These are phyloP conservation scores for Hypomecis punctinalis DNA, from an alignment of 2,888 invertebrate genomes.

Conservation along the genomic window DNA sequence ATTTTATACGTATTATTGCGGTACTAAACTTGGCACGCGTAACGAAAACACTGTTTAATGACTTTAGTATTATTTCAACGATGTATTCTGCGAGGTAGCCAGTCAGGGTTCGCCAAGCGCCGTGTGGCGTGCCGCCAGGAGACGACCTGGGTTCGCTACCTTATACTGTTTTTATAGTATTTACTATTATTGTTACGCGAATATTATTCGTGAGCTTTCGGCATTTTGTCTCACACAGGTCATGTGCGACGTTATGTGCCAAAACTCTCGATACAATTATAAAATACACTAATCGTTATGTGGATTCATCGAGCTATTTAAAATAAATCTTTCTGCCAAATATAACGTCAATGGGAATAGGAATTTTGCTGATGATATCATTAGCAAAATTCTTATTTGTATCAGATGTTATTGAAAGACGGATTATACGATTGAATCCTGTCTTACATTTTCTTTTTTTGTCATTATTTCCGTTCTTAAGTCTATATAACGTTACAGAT, in stretches of 20 bases:
- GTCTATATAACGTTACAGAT: too few species aligned
- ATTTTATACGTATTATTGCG: slow-evolving; percentile 19
- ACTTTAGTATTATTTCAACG: slow-evolving; percentile 45
- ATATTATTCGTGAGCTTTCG: slow-evolving; percentile 17
- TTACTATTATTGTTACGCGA: slow-evolving; percentile 7
- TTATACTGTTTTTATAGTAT: slow-evolving; percentile 25
- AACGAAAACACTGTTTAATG: slow-evolving; percentile 48
- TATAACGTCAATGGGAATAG: too few species aligned
- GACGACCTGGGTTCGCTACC: slow-evolving; percentile 33
- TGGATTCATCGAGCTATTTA: too few species aligned
- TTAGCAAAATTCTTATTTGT: too few species aligned
- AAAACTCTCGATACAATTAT: not conserved
- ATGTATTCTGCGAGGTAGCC: slow-evolving; percentile 28
- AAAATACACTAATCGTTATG: not conserved
- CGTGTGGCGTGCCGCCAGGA: slow-evolving; percentile 54
- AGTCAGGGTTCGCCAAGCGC: slow-evolving; percentile 43
- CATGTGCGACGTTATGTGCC: not conserved
- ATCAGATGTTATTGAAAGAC: too few species aligned
- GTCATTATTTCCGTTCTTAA: too few species aligned
- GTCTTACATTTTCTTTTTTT: not conserved
- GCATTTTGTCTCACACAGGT: not conserved
- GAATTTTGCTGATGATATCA: too few species aligned
- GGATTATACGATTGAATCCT: too few species aligned
- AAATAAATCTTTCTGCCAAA: too few species aligned
- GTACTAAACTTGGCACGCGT: slow-evolving; percentile 47